A percentile compares a stretch with the other conserved stretches of the same genome.
Conservation (phyloP, 2,888 invertebrate species). For the Chrysopilus asiliformis region DNA sequence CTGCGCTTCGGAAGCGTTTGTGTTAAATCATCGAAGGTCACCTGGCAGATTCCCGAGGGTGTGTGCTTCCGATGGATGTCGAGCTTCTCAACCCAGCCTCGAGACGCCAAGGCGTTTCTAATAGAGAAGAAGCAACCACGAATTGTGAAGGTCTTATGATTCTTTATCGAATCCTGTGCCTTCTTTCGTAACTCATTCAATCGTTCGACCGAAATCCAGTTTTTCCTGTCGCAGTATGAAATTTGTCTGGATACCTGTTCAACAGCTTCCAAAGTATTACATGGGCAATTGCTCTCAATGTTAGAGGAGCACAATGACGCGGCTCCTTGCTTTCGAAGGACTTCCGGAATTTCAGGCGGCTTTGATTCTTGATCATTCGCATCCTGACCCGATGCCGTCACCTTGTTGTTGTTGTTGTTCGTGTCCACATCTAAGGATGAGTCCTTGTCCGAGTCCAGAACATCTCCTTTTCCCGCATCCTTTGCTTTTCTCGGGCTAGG, state of each 20-base stretch:
- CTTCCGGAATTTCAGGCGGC: constrained; percentile 12
- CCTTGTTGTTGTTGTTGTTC: too few relatives aligned
- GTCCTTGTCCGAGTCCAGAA: too few relatives aligned
- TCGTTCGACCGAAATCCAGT: constrained; percentile 49
- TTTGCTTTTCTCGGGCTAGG: too few relatives aligned
- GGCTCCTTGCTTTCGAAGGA: constrained; percentile 13
- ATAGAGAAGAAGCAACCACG: constrained; percentile 60
- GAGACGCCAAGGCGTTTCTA: constrained; percentile 49
- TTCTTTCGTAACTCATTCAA: constrained; percentile 49
- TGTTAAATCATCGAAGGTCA: constrained; percentile 31
- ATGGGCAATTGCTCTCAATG: constrained; percentile 12
- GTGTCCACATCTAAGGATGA: too few relatives aligned
- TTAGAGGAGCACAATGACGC: constrained; percentile 11
- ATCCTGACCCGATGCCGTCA: too few relatives aligned
- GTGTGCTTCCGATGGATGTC: constrained; percentile 29
- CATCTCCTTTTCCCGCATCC: too few relatives aligned
- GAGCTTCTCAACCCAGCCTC: constrained; percentile 50
- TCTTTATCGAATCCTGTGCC: constrained; percentile 50
- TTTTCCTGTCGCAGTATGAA: constrained; percentile 23
- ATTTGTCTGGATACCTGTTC: constrained; percentile 13
- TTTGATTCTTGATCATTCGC: neutral
- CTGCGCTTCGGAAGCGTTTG: constrained; percentile 30
- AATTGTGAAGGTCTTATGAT: constrained; percentile 53
- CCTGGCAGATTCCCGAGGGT: constrained; percentile 22
- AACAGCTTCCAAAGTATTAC: constrained; percentile 13